These are phyloP conservation scores for Polia nebulosa DNA, from an alignment of 2,888 invertebrate species.

Conservation along the genomic window DNA sequence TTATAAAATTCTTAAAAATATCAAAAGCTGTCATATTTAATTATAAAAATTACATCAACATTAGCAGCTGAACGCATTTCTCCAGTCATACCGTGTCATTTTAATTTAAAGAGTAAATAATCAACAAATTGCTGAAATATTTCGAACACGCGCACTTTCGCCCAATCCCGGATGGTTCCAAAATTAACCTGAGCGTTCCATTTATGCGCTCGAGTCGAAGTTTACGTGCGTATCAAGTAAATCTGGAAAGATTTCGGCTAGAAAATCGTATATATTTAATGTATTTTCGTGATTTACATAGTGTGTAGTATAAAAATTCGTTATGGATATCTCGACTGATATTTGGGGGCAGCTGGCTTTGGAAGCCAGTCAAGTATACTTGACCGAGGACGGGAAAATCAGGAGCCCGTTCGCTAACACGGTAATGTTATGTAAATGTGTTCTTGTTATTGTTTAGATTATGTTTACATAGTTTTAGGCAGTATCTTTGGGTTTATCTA, in stretches of 20 bases:
- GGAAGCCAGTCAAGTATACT: conserved; percentile 96
- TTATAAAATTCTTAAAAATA: conserved; percentile 25
- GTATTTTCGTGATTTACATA: conserved; percentile 62
- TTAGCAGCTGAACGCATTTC: conserved; percentile 32
- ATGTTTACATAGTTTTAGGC: conserved; percentile 34
- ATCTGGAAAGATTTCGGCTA: conserved; percentile 66
- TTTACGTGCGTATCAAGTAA: conserved; percentile 82
- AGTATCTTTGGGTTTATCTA: background rate
- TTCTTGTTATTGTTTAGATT: conserved; percentile 56
- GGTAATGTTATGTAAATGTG: conserved; percentile 90
- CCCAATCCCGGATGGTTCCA: conserved; percentile 87
- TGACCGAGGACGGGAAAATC: conserved; percentile 94
- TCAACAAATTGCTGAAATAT: conserved; percentile 76
- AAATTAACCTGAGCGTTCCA: conserved; percentile 88
- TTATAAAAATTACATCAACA: conserved; percentile 36
- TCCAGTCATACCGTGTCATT: conserved; percentile 30
- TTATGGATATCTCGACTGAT: conserved; percentile 94
- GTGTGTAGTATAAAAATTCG: conserved; percentile 69
- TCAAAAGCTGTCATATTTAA: conserved; percentile 32
- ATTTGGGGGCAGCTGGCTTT: conserved; percentile 97
- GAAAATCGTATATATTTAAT: conserved; percentile 65
- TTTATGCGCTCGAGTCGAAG: conserved; percentile 77
- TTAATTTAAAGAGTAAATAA: conserved; percentile 62
- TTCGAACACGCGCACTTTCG: conserved; percentile 69
- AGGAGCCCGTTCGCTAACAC: conserved; percentile 96